Base-by-base conservation (phyloP, 2,888 invertebrate genomes). In the Ophion ventricosus region DNA sequence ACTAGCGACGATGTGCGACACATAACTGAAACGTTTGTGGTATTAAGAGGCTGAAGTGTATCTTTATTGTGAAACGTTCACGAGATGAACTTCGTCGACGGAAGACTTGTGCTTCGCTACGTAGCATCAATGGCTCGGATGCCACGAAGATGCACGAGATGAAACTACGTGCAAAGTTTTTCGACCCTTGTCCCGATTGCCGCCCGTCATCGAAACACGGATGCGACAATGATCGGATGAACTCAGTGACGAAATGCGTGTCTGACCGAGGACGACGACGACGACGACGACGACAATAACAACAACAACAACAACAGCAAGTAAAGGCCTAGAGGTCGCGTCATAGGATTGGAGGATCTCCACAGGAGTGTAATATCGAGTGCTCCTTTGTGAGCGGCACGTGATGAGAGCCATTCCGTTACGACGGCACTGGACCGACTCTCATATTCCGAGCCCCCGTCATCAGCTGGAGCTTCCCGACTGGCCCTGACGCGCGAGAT, bases 401-500 rank as follows among this genome's bases (percentile, higher is more conserved):
- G 74, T 3, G 67, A 84, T 78, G 80, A 56, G 61, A 57, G 64
- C 67, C 17, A 66, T 56, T 54, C 17, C 66, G 10, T 64, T 57
- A 70, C 29, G 64, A 78, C 80, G 84, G 64, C 64, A 75, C 64
- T 78, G 70, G 59, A 78, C 56, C 67, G 35, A n/a, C 43, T 56
- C 35, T 35, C 40, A 61, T 25, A 67, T 54, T 11, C 11, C 79
- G 76, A 79, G 56, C 69, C 70, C 49, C 35, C 67, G 78, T 79
- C 75, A 43, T 79, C 70, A 66, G 79, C 69, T 78, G 84, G 78
- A 78, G 70, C 29, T 75, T 61, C 54, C 40, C 54, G 61, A 76
- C 73, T 61, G 84, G 76, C 84, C 79, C 66, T 84, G 79, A 76
- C 57, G 75, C n/a, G 72, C 61, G 72, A 76, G 26, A 54, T 35